Evolutionary conservation across 1,140 invertebrate species (phyloP).

Genomic region (Carcinoscorpius rotundicauda): DNA sequence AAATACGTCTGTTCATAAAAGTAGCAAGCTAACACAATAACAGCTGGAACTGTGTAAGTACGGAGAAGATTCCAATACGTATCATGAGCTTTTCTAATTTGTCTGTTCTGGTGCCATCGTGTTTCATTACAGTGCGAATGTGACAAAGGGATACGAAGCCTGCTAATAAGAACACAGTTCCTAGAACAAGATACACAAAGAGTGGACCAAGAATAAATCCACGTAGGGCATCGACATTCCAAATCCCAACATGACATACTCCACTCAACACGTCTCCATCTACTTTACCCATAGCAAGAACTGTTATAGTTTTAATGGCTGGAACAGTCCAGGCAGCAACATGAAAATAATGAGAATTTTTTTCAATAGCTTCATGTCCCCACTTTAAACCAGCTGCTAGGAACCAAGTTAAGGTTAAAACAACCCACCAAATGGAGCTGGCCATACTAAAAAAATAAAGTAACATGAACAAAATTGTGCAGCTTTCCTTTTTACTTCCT

Average conservation of each 20-base stretch:
- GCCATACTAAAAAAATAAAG: constrained; percentile 98
- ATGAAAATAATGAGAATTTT: constrained; percentile 95
- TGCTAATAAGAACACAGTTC: constrained; percentile 83
- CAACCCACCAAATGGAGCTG: constrained; percentile 90
- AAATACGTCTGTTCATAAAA: constrained; percentile 88
- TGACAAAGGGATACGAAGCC: constrained; percentile 92
- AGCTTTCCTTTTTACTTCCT: constrained; percentile 78
- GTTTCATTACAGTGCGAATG: constrained; percentile 59
- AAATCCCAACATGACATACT: constrained; percentile 88
- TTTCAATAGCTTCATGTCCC: constrained; percentile 97
- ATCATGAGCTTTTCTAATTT: constrained; percentile 97
- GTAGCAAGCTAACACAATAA: constrained; percentile 84
- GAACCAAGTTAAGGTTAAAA: constrained; percentile 95
- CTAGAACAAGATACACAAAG: constrained; percentile 83
- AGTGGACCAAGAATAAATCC: constrained; percentile 82
- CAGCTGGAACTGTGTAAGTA: constrained; percentile 90
- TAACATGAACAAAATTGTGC: constrained; percentile 92
- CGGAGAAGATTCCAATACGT: constrained; percentile 85
- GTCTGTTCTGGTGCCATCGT: constrained; percentile 61
- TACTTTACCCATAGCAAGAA: constrained; percentile 87
- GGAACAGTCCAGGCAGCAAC: constrained; percentile 77
- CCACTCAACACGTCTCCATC: constrained; percentile 93
- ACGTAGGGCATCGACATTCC: constrained; percentile 71
- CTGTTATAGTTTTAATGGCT: constrained; percentile 49
- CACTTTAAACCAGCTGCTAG: constrained; percentile 93